Evolutionary conservation across 1,140 invertebrate genomes (phyloP).

Genomic region (Philopotamus ludificatus): DNA sequence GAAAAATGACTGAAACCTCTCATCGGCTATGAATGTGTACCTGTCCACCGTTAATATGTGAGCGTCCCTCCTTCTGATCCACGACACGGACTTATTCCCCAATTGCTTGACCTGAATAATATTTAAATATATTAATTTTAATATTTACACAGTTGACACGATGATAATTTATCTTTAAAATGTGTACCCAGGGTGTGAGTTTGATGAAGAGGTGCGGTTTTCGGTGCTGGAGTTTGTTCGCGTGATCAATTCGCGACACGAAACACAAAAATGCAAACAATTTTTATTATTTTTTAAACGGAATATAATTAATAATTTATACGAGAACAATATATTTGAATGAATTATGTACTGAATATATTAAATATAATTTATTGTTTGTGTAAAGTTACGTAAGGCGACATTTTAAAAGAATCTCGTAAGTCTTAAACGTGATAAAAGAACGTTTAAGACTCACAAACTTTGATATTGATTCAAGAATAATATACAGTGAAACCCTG

Average conservation of each 20-base stretch:
- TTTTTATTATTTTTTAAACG: not conserved
- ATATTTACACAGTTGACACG: too few relatives aligned
- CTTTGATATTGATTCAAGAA: too few relatives aligned
- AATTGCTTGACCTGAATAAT: slow-evolving; percentile 67
- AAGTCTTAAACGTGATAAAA: too few relatives aligned
- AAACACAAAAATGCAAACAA: not conserved
- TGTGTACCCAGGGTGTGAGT: not conserved
- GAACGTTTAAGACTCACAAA: too few relatives aligned
- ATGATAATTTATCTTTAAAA: not conserved
- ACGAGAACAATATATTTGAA: too few relatives aligned
- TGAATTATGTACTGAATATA: too few relatives aligned
- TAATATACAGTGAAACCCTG: too few relatives aligned
- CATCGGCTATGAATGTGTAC: slow-evolving; percentile 88
- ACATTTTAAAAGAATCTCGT: too few relatives aligned
- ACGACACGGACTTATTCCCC: slow-evolving; percentile 88
- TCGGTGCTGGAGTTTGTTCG: not conserved
- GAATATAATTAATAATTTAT: slow-evolving; percentile 2
- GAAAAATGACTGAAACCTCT: slow-evolving; percentile 79
- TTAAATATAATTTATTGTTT: too few relatives aligned
- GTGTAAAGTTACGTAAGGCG: too few relatives aligned
- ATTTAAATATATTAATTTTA: not conserved
- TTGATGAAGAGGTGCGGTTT: not conserved
- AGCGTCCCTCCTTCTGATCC: slow-evolving; percentile 83
- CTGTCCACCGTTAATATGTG: slow-evolving; percentile 89
- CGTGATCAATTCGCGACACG: not conserved